Evolutionary conservation across 2,888 invertebrate genomes (phyloP), one percentile per base, ranked within the genome.

Genomic region (Mesorhabditis belari): DNA sequence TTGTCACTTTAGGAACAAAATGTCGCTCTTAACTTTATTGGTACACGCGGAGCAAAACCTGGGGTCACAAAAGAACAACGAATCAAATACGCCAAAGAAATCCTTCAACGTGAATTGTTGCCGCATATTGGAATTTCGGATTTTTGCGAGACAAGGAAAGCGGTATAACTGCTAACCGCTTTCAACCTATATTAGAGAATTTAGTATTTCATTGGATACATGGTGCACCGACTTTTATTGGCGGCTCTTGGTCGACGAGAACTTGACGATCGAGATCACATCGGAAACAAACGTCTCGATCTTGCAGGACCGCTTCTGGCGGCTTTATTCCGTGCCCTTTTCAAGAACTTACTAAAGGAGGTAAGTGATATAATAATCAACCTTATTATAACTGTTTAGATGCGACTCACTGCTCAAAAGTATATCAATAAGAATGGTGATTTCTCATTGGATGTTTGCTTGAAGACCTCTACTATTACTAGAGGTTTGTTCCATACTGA

Each of bases 141-240:
- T 82, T 96, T 95, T 83, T 98, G 98, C 85, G 98, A 99, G 85
- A 98, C 98, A 0, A 98, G 96, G 82, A 99, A 99, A 81, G 98
- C 98, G 55, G 76, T 77, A 9, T 25, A 70, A 35, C 49, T 35
- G 5, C 21, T 2, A 19, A 2, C 52, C 21, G 19, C 96, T 95
- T 81, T 96, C 94, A 81, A 86, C 19, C 21, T 2, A 35, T 57
- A 27, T 57, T 63, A 21, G 6, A 24, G 29, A 2, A 44, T 70
- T 9, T 58, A 80, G 70, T 77, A 79, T 58, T 80, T 77, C 67
- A 73, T 64, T 72, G 87, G 87, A 1, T 99, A 99, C 82, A 99
- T 99, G 98, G 98, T 99, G 0, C 96, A 99, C 82, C 87, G 98
- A 70, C 84, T 99, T 63, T 84, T 99, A 57, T 84, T 96, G 67